A percentile compares a stretch with the other conserved stretches of the same genome.
phyloP scores from a whole-genome alignment of 2,888 invertebrate genomes.

The Atrina japonica region DNA sequence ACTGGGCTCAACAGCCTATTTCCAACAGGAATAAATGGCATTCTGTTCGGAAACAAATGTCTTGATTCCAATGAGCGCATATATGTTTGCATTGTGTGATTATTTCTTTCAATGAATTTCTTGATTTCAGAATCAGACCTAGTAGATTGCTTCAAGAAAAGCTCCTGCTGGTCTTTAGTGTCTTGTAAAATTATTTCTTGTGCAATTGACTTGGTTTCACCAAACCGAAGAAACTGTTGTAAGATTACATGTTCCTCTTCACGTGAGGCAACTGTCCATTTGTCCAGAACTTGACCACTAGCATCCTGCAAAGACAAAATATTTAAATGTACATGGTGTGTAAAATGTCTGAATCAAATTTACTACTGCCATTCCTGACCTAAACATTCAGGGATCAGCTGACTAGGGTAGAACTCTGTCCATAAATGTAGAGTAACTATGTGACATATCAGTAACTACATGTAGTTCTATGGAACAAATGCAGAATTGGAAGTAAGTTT shows the following conservation, averaged over 20 bases:
- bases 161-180: slow-evolving; percentile 74
- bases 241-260: slow-evolving; percentile 95
- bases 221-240: slow-evolving; percentile 94
- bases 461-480: no score
- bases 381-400: no score
- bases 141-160: slow-evolving; percentile 70
- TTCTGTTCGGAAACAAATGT: slow-evolving; percentile 65
- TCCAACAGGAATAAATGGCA: slow-evolving; percentile 68
- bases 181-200: slow-evolving; percentile 84
- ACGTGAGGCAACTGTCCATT: slow-evolving; percentile 92
- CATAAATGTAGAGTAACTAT: no score
- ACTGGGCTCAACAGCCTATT: slow-evolving; percentile 68
- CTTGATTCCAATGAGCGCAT: slow-evolving; percentile 75
- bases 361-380: no score
- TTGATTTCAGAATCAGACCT: slow-evolving; percentile 83
- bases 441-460: no score
- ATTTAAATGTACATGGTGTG: no score
- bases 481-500: no score
- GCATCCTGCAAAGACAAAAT: slow-evolving; percentile 85
- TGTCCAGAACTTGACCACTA: slow-evolving; percentile 90
- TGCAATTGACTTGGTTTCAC: slow-evolving; percentile 92
- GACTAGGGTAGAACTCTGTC: no score
- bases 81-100: slow-evolving; percentile 75
- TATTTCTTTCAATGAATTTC: slow-evolving; percentile 83
- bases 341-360: no score